phyloP scores from a whole-genome alignment of 2,797 vertebrate genomes.

The Fringilla coelebs region DNA sequence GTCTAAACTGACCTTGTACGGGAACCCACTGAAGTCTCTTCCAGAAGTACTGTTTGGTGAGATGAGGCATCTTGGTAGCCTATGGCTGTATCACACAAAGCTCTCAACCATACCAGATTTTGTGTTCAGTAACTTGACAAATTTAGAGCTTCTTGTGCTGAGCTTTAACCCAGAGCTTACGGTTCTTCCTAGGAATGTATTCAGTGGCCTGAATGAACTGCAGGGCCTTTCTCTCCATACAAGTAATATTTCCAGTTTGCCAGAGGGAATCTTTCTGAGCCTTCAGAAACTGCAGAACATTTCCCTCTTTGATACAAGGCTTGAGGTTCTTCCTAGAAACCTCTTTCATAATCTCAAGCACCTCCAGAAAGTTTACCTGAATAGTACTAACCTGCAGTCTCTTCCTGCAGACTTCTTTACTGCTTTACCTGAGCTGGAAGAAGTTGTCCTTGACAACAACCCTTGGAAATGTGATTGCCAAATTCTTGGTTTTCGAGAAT shows the following conservation, averaged over 20 bases:
- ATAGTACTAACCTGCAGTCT: slow-evolving; percentile 58
- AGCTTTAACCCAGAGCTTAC: slow-evolving; percentile 76
- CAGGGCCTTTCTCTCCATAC: slow-evolving; percentile 76
- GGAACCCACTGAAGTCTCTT: slow-evolving; percentile 82
- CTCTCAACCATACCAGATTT: slow-evolving; percentile 83
- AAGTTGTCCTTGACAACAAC: slow-evolving; percentile 71
- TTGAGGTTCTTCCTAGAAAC: slow-evolving; percentile 72
- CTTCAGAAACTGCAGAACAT: slow-evolving; percentile 72
- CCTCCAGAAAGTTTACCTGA: slow-evolving; percentile 73
- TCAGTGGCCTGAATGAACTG: slow-evolving; percentile 79
- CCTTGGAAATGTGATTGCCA: slow-evolving; percentile 84
- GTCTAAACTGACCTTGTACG: slow-evolving; percentile 77
- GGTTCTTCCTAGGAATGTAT: slow-evolving; percentile 77
- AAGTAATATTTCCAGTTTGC: slow-evolving; percentile 76
- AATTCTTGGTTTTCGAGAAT: slow-evolving; percentile 76
- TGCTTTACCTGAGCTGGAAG: slow-evolving; percentile 45
- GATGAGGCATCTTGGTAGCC: slow-evolving; percentile 77
- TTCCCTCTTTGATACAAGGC: slow-evolving; percentile 73
- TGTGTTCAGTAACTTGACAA: slow-evolving; percentile 86
- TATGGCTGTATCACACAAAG: slow-evolving; percentile 82
- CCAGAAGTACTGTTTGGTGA: slow-evolving; percentile 84
- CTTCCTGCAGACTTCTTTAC: slow-evolving; percentile 64
- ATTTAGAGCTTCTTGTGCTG: slow-evolving; percentile 76
- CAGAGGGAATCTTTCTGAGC: slow-evolving; percentile 75
- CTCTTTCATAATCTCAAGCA: slow-evolving; percentile 73